Conservation (phyloP, 1,140 invertebrate species). For the Ptiloglossa arizonensis region DNA sequence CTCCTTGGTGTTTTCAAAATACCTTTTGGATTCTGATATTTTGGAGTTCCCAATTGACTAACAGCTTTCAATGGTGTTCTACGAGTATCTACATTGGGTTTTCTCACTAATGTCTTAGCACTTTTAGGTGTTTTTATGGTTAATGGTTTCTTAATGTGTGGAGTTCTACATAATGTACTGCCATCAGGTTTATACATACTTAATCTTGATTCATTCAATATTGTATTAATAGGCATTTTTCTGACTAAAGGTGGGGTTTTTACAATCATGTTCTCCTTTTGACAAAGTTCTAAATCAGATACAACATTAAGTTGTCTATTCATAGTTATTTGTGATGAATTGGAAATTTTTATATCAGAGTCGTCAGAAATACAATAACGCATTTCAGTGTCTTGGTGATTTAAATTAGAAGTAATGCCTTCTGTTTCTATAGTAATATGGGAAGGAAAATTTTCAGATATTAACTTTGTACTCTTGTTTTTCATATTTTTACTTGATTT, state of each 20-base stretch:
- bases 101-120: conserved; percentile 71
- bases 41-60: conserved; percentile 72
- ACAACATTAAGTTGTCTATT: conserved; percentile 20
- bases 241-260: conserved; percentile 21
- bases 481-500: conserved; percentile 60
- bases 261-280: conserved; percentile 65
- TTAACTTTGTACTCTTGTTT: conserved; percentile 39
- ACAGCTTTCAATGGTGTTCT: conserved; percentile 79
- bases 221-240: conserved; percentile 10
- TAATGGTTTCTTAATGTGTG: conserved; percentile 78
- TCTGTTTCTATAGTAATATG: conserved; percentile 16
- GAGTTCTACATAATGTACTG: conserved; percentile 71
- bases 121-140: conserved; percentile 77
- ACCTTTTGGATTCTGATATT: conserved; percentile 75
- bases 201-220: conserved; percentile 52
- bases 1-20: conserved; percentile 65
- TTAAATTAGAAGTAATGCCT: not conserved
- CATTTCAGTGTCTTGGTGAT: conserved; percentile 12
- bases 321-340: not conserved
- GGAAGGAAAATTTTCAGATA: conserved; percentile 1
- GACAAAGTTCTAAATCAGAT: conserved; percentile 10
- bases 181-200: conserved; percentile 63
- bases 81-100: conserved; percentile 68
- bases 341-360: conserved; percentile 10
- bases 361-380: conserved; percentile 19